phyloP scores from a whole-genome alignment of 1,140 invertebrate species.

The Nomia melanderi region DNA sequence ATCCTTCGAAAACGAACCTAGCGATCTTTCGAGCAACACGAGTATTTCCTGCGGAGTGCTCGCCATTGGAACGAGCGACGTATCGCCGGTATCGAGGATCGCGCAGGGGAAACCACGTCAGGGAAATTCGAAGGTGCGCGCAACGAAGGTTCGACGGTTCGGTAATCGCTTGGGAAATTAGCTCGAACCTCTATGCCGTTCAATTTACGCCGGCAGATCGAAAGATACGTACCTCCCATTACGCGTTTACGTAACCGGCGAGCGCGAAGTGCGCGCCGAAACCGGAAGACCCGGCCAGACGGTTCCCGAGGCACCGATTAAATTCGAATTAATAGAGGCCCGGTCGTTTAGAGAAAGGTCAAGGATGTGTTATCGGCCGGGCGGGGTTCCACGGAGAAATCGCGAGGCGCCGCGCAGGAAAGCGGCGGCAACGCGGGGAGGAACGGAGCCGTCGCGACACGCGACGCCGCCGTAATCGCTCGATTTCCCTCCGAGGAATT shows the following conservation, averaged over 20 bases:
- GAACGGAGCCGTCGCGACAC: neutral
- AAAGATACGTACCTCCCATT: conserved; percentile 7
- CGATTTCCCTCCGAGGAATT: conserved; percentile 5
- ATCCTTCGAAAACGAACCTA: too few relatives aligned
- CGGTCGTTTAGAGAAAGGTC: neutral
- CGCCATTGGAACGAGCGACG: too few relatives aligned
- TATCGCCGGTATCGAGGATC: neutral
- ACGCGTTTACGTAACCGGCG: conserved; percentile 32
- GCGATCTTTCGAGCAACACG: too few relatives aligned
- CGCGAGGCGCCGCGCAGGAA: neutral
- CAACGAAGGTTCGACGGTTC: neutral
- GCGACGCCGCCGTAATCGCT: neutral
- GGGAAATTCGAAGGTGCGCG: conserved; percentile 1
- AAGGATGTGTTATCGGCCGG: conserved; percentile 18
- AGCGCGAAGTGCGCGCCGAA: neutral
- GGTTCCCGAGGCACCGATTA: conserved; percentile 7
- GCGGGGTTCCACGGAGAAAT: conserved; percentile 2
- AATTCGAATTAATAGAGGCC: conserved; percentile 29
- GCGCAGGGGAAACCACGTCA: neutral
- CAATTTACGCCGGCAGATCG: conserved; percentile 4
- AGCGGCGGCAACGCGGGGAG: neutral
- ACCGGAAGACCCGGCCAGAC: neutral
- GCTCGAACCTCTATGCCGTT: neutral
- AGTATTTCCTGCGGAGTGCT: too few relatives aligned
- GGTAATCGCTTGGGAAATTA: neutral